Conservation (phyloP, 2,113 vertebrate genomes). For the Monopterus albus region DNA sequence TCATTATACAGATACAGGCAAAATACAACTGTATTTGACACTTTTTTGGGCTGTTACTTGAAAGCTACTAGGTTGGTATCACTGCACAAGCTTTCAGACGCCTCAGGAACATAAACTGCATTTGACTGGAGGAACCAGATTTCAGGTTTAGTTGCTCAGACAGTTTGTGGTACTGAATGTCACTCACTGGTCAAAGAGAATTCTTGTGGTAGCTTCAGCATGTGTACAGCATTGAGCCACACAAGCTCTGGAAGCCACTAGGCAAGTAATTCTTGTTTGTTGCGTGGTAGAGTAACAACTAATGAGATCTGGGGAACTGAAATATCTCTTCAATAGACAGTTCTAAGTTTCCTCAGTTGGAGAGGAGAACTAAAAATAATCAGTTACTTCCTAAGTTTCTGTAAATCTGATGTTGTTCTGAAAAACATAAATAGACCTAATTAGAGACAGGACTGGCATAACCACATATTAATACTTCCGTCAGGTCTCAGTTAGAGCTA, state of each 20-base stretch:
- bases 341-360: not conserved
- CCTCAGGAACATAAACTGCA: not conserved
- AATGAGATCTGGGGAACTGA: constrained; percentile 22
- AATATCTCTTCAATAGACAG: constrained; percentile 23
- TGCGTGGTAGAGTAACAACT: not conserved
- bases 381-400: not conserved
- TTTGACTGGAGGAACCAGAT: not conserved
- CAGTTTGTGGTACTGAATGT: not conserved
- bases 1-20: not conserved
- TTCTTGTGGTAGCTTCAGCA: not conserved
- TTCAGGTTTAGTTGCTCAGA: not conserved
- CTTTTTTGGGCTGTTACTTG: not conserved
- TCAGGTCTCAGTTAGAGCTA: not conserved
- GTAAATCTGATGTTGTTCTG: not conserved
- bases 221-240: not conserved
- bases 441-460: not conserved
- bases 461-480: not conserved
- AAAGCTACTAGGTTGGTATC: not conserved
- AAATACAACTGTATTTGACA: not conserved
- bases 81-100: not conserved
- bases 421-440: no score
- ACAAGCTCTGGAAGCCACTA: not conserved
- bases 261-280: not conserved
- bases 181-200: not conserved
- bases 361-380: not conserved